phyloP scores from a whole-genome alignment of 2,797 vertebrate species.

The Hipposideros larvatus region DNA sequence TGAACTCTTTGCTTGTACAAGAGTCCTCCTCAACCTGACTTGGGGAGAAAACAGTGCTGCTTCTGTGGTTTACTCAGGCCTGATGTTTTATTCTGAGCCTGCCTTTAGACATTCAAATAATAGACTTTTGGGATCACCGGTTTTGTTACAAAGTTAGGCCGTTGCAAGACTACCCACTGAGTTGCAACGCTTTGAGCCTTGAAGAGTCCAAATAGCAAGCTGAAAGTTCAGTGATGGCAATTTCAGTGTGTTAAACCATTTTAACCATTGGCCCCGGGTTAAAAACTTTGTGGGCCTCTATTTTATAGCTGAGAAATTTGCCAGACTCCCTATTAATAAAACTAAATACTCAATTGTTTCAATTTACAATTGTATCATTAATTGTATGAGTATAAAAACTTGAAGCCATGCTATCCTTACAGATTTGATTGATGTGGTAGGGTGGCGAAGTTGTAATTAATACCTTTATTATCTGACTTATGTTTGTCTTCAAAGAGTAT shows the following conservation, averaged over 20 bases:
- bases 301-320: conserved; percentile 32
- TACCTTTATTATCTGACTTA: conserved; percentile 46
- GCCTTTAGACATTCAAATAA: not conserved
- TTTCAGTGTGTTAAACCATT: conserved; percentile 38
- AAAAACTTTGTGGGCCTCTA: conserved; percentile 21
- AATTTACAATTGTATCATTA: conserved; percentile 48
- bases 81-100: not conserved
- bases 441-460: not conserved
- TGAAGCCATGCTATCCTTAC: not conserved
- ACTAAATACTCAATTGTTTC: not conserved
- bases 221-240: not conserved
- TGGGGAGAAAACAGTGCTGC: not conserved
- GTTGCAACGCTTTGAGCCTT: not conserved
- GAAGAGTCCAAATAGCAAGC: not conserved
- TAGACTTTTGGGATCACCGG: not conserved
- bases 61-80: not conserved
- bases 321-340: conserved; percentile 53
- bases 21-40: not conserved
- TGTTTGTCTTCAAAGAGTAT: not conserved
- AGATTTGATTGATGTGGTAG: not conserved
- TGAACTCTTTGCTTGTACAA: not conserved
- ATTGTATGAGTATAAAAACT: conserved; percentile 32
- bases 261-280: not conserved
- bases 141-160: not conserved
- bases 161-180: not conserved